Base-by-base conservation (phyloP, 64 coral and sea anemone species). In the Stichodactyla helianthus region DNA sequence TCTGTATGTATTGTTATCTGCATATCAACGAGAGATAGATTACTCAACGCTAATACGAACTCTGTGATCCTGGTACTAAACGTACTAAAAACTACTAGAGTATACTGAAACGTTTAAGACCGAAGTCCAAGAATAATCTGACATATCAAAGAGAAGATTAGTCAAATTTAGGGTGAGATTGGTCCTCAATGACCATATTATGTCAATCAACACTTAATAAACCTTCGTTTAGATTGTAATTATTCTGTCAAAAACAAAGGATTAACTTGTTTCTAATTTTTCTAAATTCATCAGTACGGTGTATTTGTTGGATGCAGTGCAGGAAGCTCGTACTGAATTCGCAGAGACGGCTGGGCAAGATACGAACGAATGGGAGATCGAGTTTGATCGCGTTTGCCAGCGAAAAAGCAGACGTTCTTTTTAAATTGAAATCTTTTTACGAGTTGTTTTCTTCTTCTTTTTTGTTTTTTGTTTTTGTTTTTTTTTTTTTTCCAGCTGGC, bases 201-300 rank as follows among this genome's bases (percentile, higher is more conserved):
- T 28, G 68, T 74, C 68, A 74, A 74, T 74, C 68, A 74, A 31
- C 62, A 65, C 62, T 65, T 65, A 65, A 8, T 65, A 8, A 74
- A 74, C n/a, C 25, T 10, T 74, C 22, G 35, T 31, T 74, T 74
- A 74, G 9, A 74, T 13, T 68, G 68, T 31, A 31, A 74, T 74
- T 74, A 23, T 27, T 23, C 25, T 23, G 22, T 74, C 23, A 31
- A 74, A 58, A 74, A 26, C 25, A 74, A 74, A 31, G 12, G 8
- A 31, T 74, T 27, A 74, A 74, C 27, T 74, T 11, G 20, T 74
- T 74, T 74, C n/a, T 74, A 13, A 31, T 23, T 74, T 74, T 9
- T 65, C 62, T 65, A n/a, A 74, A 31, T 74, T 74, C 27, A 74
- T 74, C 55, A 58, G 55, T 58, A 31, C 2, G 27, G 13, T 26